A percentile compares a stretch with the other conserved stretches of the same genome.
Evolutionary conservation across 2,888 invertebrate genomes (phyloP).

Genomic region (Agrotis puta): DNA sequence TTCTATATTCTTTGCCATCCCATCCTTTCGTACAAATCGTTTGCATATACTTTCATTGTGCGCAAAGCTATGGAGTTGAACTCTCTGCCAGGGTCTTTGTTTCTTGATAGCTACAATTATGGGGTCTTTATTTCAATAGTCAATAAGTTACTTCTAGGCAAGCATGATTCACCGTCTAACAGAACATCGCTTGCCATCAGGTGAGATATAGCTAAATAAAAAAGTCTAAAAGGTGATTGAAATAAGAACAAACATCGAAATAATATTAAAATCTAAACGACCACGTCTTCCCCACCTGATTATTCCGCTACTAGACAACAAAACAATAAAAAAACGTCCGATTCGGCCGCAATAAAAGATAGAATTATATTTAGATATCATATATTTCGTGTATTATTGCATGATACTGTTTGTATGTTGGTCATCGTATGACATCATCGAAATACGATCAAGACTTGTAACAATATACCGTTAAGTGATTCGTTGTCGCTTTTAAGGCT

Average conservation of each 20-base stretch:
- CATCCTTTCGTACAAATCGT: no score
- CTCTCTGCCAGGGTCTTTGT: no score
- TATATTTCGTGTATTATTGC: slow-evolving; percentile 31
- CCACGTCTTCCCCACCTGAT: slow-evolving; percentile 14
- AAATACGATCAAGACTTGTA: slow-evolving; percentile 48
- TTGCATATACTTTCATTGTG: no score
- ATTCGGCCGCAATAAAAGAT: slow-evolving; percentile 12
- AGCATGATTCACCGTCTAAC: no score
- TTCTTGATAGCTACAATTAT: no score
- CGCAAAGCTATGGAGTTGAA: no score
- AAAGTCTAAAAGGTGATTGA: no score
- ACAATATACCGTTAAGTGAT: slow-evolving; percentile 40
- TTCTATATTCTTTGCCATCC: no score
- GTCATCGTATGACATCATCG: slow-evolving; percentile 54
- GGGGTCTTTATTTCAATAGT: no score
- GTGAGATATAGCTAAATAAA: no score
- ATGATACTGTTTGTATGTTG: slow-evolving; percentile 20
- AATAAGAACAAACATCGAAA: not conserved
- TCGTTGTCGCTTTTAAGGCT: slow-evolving; percentile 33
- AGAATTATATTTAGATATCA: slow-evolving; percentile 18
- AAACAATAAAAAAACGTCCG: slow-evolving; percentile 41
- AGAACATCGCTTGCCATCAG: no score
- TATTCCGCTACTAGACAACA: slow-evolving; percentile 32
- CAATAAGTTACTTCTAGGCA: no score
- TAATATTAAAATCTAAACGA: slow-evolving; percentile 7